A percentile compares a stretch with the other conserved stretches of the same genome.
Evolutionary conservation across 2,888 invertebrate genomes (phyloP).

Genomic region (Netelia fuscicornis): DNA sequence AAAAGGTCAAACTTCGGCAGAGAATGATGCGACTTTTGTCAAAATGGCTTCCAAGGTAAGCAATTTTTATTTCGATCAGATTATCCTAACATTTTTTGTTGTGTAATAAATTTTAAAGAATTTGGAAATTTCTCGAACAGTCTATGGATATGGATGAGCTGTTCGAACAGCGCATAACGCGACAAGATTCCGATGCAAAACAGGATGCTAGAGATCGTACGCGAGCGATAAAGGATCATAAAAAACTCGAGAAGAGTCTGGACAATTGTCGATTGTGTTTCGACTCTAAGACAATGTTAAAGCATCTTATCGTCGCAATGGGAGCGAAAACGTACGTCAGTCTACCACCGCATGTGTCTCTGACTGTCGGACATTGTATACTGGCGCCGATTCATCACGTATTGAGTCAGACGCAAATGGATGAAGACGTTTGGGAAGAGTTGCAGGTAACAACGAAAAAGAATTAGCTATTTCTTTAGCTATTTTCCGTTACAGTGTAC

Average conservation of each 20-base stretch:
- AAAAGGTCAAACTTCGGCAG: conserved; percentile 92
- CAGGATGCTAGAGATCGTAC: conserved; percentile 88
- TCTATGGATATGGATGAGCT: conserved; percentile 92
- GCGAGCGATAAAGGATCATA: conserved; percentile 91
- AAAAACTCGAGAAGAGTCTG: conserved; percentile 89
- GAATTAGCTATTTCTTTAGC: too few species aligned
- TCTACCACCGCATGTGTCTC: conserved; percentile 92
- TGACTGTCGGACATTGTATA: conserved; percentile 94
- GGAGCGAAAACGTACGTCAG: conserved; percentile 94
- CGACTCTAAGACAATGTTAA: conserved; percentile 91
- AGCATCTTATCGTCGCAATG: conserved; percentile 93
- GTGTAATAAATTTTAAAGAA: not conserved
- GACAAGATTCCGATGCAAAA: conserved; percentile 87
- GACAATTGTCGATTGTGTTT: conserved; percentile 94
- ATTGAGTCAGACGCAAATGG: conserved; percentile 92
- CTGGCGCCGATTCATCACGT: conserved; percentile 94
- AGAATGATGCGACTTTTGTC: conserved; percentile 93
- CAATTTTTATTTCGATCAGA: conserved; percentile 24
- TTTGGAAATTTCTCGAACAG: conserved; percentile 62
- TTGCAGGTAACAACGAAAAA: conserved; percentile 87
- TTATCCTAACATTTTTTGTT: conserved; percentile 12
- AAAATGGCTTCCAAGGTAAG: conserved; percentile 88
- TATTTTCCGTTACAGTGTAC: too few species aligned
- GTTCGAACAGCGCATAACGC: conserved; percentile 92
- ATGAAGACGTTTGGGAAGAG: conserved; percentile 98